Evolutionary conservation across 1,140 invertebrate genomes (phyloP), one percentile per base, ranked within the genome.

Genomic region (Meloidogyne hapla): DNA sequence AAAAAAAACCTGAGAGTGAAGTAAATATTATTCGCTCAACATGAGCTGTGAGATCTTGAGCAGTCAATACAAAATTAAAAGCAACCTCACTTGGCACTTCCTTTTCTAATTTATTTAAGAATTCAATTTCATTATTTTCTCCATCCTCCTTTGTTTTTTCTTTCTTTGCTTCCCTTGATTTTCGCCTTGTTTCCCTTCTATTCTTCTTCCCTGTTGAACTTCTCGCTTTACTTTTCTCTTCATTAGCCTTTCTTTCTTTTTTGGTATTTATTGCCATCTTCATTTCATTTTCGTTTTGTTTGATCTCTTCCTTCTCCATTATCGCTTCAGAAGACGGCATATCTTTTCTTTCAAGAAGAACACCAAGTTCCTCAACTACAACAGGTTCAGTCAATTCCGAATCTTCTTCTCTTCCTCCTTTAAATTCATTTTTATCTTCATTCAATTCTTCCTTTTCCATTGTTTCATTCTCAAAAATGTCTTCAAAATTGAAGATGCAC

Each of bases 401-500:
- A 10, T 25, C 23, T 12, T 4, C 12, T 33, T 13, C 12, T 40
- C 12, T 25, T 42, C 12, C 33, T 69, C 28, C 18, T 1, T 28
- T 28, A 69, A 26, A 45, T 70, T 28, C 69, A 28, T 25, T 28
- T 70, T 45, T 18, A 18, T 10, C 40, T 25, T 45, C 38, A 13
- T 25, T 2, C 4, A 6, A 15, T 66, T 13, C 1, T 15, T 66
- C 64, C n/a, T 66, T 21, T 38, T 66, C 18, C 64, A 15, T 8
- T 38, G 12, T 48, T 48, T 38, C 65, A 33, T 38, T 25, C 26
- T 70, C 69, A 28, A 70, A 70, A 18, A 70, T 26, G 45, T 61
- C 69, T n/a, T 70, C 69, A 28, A 70, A 70, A 42, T 45, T 70
- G 69, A 70, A 70, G 0, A 70, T 28, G 9, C 40, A 45, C 8